Evolutionary conservation across 2,888 invertebrate species (phyloP).

Genomic region (Isotomurus palustris): DNA sequence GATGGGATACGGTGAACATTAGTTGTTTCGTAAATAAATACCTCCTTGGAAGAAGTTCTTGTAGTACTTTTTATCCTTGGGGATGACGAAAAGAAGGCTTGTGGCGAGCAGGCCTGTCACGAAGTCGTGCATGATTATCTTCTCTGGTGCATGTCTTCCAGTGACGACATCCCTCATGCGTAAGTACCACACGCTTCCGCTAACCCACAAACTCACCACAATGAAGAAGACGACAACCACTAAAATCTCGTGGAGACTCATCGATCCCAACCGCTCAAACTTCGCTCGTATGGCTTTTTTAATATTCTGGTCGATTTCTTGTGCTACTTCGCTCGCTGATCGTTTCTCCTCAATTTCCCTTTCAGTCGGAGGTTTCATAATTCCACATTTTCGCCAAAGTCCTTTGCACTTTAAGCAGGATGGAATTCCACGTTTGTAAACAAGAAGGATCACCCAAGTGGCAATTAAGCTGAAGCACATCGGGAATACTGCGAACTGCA

Average conservation of each 20-base stretch:
- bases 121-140: conserved; percentile 29
- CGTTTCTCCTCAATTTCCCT: neutral
- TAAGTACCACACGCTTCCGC: conserved; percentile 45
- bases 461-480: conserved; percentile 33
- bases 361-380: conserved; percentile 1
- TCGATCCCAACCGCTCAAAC: conserved; percentile 71
- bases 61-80: conserved; percentile 37
- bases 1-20: no score
- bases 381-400: conserved; percentile 6
- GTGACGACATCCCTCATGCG: conserved; percentile 18
- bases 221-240: conserved; percentile 69
- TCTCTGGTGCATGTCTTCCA: conserved; percentile 2
- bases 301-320: conserved; percentile 34
- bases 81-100: conserved; percentile 32
- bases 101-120: conserved; percentile 35
- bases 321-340: no score
- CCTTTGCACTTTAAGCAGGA: conserved; percentile 18
- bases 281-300: conserved; percentile 68
- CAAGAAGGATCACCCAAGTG: conserved; percentile 32
- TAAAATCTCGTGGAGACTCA: conserved; percentile 68
- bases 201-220: conserved; percentile 81
- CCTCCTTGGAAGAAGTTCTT: conserved; percentile 31
- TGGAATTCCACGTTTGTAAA: conserved; percentile 38
- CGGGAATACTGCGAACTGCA: conserved; percentile 34
- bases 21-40: conserved; percentile 8